A percentile compares a stretch with the other conserved stretches of the same genome.
Conservation (phyloP, 2,888 invertebrate genomes). For the Escarpia spicata region DNA sequence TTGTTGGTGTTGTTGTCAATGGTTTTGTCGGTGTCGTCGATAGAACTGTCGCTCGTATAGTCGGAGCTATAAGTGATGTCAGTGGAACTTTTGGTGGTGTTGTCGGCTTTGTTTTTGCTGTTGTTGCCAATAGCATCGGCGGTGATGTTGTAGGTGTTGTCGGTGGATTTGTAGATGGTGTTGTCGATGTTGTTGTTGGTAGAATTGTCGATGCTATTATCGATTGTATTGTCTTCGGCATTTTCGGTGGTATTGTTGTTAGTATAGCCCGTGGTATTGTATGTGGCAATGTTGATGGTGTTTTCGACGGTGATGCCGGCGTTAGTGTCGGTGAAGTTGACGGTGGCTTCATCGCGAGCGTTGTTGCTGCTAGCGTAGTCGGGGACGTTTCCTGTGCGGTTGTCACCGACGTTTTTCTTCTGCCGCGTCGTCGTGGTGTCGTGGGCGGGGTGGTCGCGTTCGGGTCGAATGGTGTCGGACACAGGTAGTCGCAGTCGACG, state of each 20-base stretch:
- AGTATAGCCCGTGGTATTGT: not conserved
- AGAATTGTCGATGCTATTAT: not conserved
- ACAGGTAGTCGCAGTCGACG: not conserved
- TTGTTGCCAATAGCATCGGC: not conserved
- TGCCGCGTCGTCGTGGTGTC: not conserved
- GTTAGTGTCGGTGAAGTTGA: not conserved
- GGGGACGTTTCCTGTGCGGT: not conserved
- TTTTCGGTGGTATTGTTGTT: not conserved
- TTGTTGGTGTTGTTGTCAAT: not conserved
- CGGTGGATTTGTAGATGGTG: not conserved
- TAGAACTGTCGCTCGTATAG: not conserved
- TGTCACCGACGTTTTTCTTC: not conserved
- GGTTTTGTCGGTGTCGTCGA: not conserved
- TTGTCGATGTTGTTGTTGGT: slow-evolving; percentile 14
- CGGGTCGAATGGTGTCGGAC: not conserved
- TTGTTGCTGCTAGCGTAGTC: not conserved
- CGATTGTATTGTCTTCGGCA: not conserved
- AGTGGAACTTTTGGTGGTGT: not conserved
- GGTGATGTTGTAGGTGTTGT: not conserved
- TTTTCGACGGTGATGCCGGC: not conserved
- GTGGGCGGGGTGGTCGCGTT: not conserved
- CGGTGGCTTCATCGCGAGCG: not conserved
- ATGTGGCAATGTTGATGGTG: not conserved
- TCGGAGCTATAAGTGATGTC: not conserved
- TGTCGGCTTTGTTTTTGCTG: not conserved